Evolutionary conservation across 2,888 invertebrate genomes (phyloP).

Genomic region (Alviniconcha strummeri): DNA sequence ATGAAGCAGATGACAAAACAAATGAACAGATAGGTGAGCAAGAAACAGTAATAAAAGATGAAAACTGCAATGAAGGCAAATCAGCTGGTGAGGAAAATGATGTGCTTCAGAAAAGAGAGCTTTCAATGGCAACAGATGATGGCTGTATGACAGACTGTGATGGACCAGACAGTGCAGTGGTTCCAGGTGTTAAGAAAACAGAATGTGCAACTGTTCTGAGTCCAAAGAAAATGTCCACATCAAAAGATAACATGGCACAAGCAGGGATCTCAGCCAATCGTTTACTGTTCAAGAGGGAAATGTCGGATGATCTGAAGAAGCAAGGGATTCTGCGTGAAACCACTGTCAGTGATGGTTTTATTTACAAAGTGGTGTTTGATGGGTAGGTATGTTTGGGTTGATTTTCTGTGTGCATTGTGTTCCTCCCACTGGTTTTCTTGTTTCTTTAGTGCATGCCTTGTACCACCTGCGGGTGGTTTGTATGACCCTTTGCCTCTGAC

Average conservation of each 20-base stretch:
- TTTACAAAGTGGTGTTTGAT: conserved; percentile 57
- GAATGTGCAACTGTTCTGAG: neutral
- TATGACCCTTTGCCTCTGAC: too few species aligned
- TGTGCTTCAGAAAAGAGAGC: neutral
- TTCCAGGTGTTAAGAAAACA: neutral
- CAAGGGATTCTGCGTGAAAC: conserved; percentile 40
- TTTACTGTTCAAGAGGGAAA: conserved; percentile 6
- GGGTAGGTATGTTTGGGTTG: conserved; percentile 52
- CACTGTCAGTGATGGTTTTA: conserved; percentile 57
- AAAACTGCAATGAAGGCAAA: conserved; percentile 15
- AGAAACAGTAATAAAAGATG: conserved; percentile 15
- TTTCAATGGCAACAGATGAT: neutral
- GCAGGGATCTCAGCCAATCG: neutral
- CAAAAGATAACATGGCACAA: conserved; percentile 2
- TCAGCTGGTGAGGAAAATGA: too few species aligned
- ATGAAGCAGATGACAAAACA: neutral
- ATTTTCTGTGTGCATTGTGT: neutral
- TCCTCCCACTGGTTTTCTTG: neutral
- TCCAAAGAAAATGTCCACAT: conserved; percentile 9
- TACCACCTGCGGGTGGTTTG: too few species aligned
- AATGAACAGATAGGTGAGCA: neutral
- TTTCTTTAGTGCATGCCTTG: too few species aligned
- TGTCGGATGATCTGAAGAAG: conserved; percentile 23
- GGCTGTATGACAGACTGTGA: conserved; percentile 1
- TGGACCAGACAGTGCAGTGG: neutral